Percentiles rank a stretch among this genome's conserved stretches.
Evolutionary conservation across 2,888 invertebrate species (phyloP).

Genomic region (Nephrotoma guestfalica): DNA sequence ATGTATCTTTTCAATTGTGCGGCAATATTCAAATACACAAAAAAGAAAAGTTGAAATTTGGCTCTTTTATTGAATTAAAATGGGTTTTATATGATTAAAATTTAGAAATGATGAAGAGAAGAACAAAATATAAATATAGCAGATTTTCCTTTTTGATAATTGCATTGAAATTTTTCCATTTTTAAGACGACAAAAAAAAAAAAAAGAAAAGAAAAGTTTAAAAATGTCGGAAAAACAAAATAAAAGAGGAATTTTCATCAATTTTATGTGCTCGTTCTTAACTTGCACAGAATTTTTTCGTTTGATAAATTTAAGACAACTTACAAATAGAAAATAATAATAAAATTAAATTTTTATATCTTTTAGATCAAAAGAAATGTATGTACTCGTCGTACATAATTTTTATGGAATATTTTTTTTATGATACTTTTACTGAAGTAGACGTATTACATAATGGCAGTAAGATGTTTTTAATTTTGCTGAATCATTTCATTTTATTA

Average conservation of each 20-base stretch:
- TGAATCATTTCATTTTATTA: neutral
- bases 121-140: neutral
- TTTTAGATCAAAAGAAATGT: neutral
- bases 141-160: neutral
- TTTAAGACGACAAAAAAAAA: neutral
- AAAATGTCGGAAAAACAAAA: neutral
- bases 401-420: neutral
- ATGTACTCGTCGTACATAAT: neutral
- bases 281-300: neutral
- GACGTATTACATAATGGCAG: neutral
- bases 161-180: neutral
- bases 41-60: neutral
- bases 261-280: neutral
- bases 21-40: neutral
- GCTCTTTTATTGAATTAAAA: neutral
- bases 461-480: neutral
- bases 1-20: neutral
- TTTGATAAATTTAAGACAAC: neutral
- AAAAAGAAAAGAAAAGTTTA: neutral
- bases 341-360: neutral
- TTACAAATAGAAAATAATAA: neutral
- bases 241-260: neutral
- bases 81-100: neutral
- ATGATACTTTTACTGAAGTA: neutral
- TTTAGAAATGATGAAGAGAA: neutral